Evolutionary conservation across 2,888 invertebrate genomes (phyloP).

Genomic region (Sisyra nigra): DNA sequence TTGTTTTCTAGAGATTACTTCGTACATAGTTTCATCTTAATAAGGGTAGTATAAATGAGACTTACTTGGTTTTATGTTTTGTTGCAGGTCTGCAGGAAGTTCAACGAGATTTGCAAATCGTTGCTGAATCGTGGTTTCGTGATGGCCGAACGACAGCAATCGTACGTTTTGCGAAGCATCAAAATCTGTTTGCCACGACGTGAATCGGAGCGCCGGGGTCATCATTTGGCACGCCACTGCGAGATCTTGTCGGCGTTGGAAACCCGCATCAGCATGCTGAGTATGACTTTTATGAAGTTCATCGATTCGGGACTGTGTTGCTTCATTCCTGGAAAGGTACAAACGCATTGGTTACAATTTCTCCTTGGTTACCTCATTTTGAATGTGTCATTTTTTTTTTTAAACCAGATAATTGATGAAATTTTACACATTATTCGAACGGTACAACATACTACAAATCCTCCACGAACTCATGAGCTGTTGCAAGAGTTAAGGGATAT

Average conservation of each 20-base stretch:
- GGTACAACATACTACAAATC: slow-evolving; percentile 46
- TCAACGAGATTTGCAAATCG: slow-evolving; percentile 59
- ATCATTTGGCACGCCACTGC: slow-evolving; percentile 73
- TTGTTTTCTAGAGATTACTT: slow-evolving; percentile 4
- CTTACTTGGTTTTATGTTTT: too few relatives aligned
- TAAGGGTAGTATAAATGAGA: too few relatives aligned
- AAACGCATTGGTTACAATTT: too few relatives aligned
- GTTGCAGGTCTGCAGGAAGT: slow-evolving; percentile 57
- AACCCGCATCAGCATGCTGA: slow-evolving; percentile 78
- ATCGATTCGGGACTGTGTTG: slow-evolving; percentile 73
- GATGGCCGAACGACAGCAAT: slow-evolving; percentile 62
- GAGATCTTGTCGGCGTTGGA: slow-evolving; percentile 83
- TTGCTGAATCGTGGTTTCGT: slow-evolving; percentile 70
- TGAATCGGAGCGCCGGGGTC: slow-evolving; percentile 76
- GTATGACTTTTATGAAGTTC: slow-evolving; percentile 84
- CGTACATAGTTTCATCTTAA: too few relatives aligned
- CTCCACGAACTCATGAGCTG: slow-evolving; percentile 64
- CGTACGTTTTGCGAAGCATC: slow-evolving; percentile 55
- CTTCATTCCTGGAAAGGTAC: slow-evolving; percentile 90
- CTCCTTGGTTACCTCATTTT: too few relatives aligned
- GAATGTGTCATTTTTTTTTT: too few relatives aligned
- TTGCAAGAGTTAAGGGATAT: slow-evolving; percentile 81
- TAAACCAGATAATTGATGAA: slow-evolving; percentile 67
- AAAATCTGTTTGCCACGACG: slow-evolving; percentile 70
- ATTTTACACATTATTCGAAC: slow-evolving; percentile 55